Percentiles rank a stretch among this genome's conserved stretches.
phyloP scores from a whole-genome alignment of 2,888 invertebrate genomes.

The Opisthograptis luteolata region DNA sequence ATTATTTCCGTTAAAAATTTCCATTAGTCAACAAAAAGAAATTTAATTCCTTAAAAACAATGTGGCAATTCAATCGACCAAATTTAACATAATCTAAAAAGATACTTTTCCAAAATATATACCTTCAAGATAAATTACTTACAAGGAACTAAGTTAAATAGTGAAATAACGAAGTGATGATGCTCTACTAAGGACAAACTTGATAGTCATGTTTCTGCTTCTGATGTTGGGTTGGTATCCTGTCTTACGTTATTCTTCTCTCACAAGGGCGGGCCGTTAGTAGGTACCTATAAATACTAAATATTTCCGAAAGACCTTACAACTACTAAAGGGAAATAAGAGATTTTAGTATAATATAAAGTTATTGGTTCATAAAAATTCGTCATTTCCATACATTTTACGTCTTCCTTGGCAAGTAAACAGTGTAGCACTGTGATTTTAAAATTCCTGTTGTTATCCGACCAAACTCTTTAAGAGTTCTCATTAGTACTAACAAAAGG shows the following conservation, averaged over 20 bases:
- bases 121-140: neutral
- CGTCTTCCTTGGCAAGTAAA: slow-evolving; percentile 7
- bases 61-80: slow-evolving; percentile 3
- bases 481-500: slow-evolving; percentile 1
- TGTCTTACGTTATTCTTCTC: too few species aligned
- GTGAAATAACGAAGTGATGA: neutral
- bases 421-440: slow-evolving; percentile 6
- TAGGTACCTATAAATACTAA: neutral
- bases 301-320: slow-evolving; percentile 4
- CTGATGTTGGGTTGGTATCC: too few species aligned
- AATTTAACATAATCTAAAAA: neutral
- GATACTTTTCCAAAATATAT: neutral
- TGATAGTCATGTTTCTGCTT: too few species aligned
- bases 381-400: slow-evolving; percentile 7
- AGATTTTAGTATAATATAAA: neutral
- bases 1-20: too few species aligned
- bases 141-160: neutral
- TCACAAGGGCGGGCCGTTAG: neutral
- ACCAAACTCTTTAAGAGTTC: slow-evolving; percentile 19
- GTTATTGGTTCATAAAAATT: slow-evolving; percentile 11
- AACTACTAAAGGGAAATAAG: neutral
- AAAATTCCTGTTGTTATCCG: slow-evolving; percentile 11
- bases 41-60: slow-evolving; percentile 4
- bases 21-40: neutral
- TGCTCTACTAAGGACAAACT: too few species aligned